Evolutionary conservation across 2,888 invertebrate genomes (phyloP).

Genomic region (Beris morrisii): DNA sequence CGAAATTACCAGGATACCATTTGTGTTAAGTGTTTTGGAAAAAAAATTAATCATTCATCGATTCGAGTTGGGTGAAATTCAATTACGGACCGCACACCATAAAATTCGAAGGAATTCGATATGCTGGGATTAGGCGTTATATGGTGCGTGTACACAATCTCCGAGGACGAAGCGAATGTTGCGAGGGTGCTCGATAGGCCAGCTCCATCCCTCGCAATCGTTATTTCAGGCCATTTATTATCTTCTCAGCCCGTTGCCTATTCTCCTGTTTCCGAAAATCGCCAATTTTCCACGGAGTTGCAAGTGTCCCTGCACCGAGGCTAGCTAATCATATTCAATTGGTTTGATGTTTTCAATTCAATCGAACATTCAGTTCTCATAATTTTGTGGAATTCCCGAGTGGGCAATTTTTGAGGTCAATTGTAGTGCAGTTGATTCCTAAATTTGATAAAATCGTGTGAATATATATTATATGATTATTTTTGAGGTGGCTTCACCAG

Average conservation of each 20-base stretch:
- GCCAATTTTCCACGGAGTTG: constrained; percentile 16
- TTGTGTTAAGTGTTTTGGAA: too few species aligned
- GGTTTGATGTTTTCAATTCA: constrained; percentile 15
- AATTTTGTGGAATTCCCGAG: constrained; percentile 15
- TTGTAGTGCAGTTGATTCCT: too few species aligned
- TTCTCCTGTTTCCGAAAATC: constrained; percentile 17
- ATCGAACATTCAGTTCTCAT: constrained; percentile 8
- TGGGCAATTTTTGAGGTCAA: constrained; percentile 3
- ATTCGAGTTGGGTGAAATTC: constrained; percentile 23
- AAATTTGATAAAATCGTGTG: background rate
- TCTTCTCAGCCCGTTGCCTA: constrained; percentile 1
- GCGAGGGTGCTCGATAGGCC: background rate
- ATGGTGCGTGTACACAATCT: constrained; percentile 5
- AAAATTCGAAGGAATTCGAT: constrained; percentile 31
- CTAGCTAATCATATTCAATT: constrained; percentile 9
- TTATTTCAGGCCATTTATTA: constrained; percentile 28
- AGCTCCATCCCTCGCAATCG: constrained; percentile 7
- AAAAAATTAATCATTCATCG: background rate
- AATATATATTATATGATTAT: background rate
- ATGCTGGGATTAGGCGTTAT: constrained; percentile 29
- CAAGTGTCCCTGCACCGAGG: constrained; percentile 5
- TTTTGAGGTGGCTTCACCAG: too few species aligned
- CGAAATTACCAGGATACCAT: too few species aligned
- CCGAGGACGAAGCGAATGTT: background rate
- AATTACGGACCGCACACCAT: constrained; percentile 34